Evolutionary conservation across 2,113 vertebrate genomes (phyloP), one percentile per base, ranked within the genome.

Genomic region (Chamaetylas fuelleborni): DNA sequence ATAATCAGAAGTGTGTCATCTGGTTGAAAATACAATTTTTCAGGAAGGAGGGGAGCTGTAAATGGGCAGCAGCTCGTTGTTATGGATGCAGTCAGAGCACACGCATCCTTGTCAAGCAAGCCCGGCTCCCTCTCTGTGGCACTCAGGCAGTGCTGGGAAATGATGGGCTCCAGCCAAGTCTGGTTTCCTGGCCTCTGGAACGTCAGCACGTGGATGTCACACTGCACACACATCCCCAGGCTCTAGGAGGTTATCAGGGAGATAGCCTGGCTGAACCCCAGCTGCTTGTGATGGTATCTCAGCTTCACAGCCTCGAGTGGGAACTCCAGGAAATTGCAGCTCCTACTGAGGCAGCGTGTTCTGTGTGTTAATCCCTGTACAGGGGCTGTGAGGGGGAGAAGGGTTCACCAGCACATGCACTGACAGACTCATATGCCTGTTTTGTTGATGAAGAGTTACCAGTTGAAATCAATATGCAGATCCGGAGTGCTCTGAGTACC

Each of bases 231-330:
- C 1, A 18, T 78, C 85, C 86, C 88, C 3, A 0, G 88, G 88
- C 80, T 23, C 25, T 0, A 1, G 4, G 19, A 4, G 80, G 83
- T 92, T 93, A 93, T 92, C 92, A 43, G 80, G 4, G 90, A 94
- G 90, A 95, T 80, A 90, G 94, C 86, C 88, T 51, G 6, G 22
- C 81, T 22, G 26, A 56, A 69, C 60, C n/a, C 60, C 62, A 15
- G 78, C 40, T 14, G 0, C 73, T 72, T 50, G 29, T 50, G 84
- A 3, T 40, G 34, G 26, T 5, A 3, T 42, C 45, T 38, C n/a
- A 11, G 73, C n/a, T 71, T 71, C 18, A 47, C 61, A 60, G 76
- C 80, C 54, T 78, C 9, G 1, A 19, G 64, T 48, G 79, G 87
- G 62, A 88, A 19, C 43, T 31, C 48, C 58, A 36, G 12, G 38